A percentile compares a stretch with the other conserved stretches of the same genome.
Evolutionary conservation across 2,113 vertebrate species (phyloP).

Genomic region (Loxodonta africana): DNA sequence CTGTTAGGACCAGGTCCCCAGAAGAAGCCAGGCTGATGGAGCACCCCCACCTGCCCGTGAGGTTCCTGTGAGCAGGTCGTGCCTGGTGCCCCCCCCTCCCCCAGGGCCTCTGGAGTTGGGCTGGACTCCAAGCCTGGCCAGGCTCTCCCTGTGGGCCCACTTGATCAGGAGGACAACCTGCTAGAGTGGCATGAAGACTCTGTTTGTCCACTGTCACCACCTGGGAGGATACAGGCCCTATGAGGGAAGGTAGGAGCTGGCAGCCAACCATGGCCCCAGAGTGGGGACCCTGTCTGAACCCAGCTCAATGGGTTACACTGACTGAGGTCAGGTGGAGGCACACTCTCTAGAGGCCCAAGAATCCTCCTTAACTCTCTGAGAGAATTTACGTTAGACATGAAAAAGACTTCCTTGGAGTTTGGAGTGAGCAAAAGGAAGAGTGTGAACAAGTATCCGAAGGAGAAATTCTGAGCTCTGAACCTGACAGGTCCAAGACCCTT

Average conservation of each 20-base stretch:
- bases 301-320: not conserved
- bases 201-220: not conserved
- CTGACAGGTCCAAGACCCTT: not conserved
- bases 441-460: not conserved
- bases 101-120: not conserved
- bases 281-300: not conserved
- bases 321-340: not conserved
- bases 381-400: conserved; percentile 39
- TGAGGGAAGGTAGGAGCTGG: not conserved
- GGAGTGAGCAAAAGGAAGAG: not conserved
- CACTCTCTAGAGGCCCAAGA: not conserved
- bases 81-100: rapidly evolving
- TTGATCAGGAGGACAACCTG: not conserved
- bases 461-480: not conserved
- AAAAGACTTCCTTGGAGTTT: not conserved
- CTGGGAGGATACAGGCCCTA: not conserved
- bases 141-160: not conserved
- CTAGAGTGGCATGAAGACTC: not conserved
- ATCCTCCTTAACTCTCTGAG: not conserved
- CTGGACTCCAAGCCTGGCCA: not conserved
- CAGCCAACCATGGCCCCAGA: not conserved
- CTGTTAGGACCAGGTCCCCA: not conserved
- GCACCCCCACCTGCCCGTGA: not conserved
- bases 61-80: not conserved
- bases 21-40: not conserved